Evolutionary conservation across 2,797 vertebrate genomes (phyloP).

Genomic region (Scyliorhinus canicula): DNA sequence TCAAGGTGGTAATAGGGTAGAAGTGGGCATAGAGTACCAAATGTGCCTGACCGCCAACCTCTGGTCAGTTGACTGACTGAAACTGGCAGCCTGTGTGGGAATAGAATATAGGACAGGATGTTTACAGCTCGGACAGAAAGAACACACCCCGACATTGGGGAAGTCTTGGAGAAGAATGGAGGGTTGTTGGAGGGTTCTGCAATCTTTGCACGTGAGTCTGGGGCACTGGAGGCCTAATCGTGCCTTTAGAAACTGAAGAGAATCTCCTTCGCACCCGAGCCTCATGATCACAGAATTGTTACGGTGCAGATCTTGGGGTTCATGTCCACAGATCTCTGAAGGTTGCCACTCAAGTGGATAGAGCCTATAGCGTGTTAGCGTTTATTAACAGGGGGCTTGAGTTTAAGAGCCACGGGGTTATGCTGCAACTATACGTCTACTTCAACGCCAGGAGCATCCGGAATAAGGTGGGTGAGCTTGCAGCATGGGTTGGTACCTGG

Average conservation of each 20-base stretch:
- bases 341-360: too few species aligned
- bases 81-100: neutral
- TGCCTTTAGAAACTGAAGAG: neutral
- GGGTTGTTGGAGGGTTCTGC: neutral
- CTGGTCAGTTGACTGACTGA: neutral
- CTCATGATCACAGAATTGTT: too few species aligned
- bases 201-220: neutral
- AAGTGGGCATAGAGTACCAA: neutral
- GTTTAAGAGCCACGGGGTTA: too few species aligned
- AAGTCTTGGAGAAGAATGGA: too few species aligned
- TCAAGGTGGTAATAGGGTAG: neutral
- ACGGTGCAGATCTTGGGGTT: too few species aligned
- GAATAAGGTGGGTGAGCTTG: too few species aligned
- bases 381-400: too few species aligned
- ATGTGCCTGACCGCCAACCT: neutral
- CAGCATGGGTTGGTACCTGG: too few species aligned
- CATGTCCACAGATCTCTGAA: too few species aligned
- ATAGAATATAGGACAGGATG: neutral
- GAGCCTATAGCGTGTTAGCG: too few species aligned
- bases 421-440: too few species aligned
- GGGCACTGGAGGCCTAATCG: neutral
- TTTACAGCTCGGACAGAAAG: neutral
- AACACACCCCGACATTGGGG: neutral
- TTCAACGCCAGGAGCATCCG: too few species aligned
- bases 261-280: neutral